Percentiles rank a stretch among this genome's conserved stretches.
Evolutionary conservation across 2,113 vertebrate species (phyloP).

Genomic region (Vidua macroura): DNA sequence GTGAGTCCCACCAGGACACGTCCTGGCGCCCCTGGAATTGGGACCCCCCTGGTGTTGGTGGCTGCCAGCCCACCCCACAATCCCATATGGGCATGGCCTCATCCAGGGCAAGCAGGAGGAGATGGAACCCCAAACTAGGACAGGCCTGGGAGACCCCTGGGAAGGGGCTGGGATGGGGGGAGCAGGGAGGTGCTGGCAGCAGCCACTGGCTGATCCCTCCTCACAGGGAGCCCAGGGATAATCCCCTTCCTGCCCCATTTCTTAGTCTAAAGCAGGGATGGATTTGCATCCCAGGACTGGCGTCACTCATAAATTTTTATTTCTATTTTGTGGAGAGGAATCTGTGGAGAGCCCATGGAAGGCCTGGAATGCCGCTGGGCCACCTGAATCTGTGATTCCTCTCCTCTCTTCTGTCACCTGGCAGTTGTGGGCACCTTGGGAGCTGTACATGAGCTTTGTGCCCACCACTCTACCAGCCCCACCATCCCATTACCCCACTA

Average conservation of each 20-base stretch:
- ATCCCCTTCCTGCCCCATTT: neutral
- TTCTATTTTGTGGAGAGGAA: neutral
- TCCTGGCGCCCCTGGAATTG: neutral
- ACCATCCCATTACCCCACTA: fast-evolving
- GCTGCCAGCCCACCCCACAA: neutral
- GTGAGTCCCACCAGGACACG: fast-evolving
- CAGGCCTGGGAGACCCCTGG: fast-evolving
- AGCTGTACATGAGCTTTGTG: neutral
- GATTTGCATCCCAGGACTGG: neutral
- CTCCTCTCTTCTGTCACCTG: neutral
- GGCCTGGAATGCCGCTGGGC: neutral
- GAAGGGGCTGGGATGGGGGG: neutral
- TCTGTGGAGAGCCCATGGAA: neutral
- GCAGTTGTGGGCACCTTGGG: neutral
- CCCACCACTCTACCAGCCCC: too few relatives aligned
- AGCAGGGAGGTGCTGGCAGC: neutral
- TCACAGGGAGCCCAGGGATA: neutral
- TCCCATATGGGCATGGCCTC: fast-evolving
- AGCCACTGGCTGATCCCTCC: neutral
- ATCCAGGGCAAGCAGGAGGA: neutral
- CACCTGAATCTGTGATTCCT: neutral
- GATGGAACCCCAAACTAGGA: fast-evolving
- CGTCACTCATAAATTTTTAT: neutral
- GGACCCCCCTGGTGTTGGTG: fast-evolving
- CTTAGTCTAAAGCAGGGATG: neutral